phyloP scores from a whole-genome alignment of 2,797 vertebrate genomes.

The Lophotriccus pileatus region DNA sequence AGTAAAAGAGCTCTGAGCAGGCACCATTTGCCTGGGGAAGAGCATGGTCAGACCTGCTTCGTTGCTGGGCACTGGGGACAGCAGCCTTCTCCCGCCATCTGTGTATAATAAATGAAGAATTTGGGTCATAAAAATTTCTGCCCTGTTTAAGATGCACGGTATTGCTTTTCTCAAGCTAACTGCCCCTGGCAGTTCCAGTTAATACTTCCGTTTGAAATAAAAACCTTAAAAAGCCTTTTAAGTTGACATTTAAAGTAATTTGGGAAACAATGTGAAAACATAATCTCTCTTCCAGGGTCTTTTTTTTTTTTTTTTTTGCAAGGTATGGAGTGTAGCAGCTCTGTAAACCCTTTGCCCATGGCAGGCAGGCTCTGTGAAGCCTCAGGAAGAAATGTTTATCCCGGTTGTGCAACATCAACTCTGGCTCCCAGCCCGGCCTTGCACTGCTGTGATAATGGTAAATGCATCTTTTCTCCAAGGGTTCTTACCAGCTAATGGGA shows the following conservation, averaged over 20 bases:
- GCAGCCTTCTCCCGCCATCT: constrained; percentile 66
- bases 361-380: neutral
- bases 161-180: constrained; percentile 77
- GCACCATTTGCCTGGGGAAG: neutral
- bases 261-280: constrained; percentile 71
- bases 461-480: neutral
- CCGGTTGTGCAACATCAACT: neutral
- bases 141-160: constrained; percentile 71
- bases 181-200: constrained; percentile 74
- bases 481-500: neutral
- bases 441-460: neutral
- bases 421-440: neutral
- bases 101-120: constrained; percentile 78
- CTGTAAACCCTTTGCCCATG: neutral
- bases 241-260: constrained; percentile 75
- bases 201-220: constrained; percentile 77
- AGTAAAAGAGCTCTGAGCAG: neutral
- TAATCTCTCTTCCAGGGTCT: constrained; percentile 65
- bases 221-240: constrained; percentile 74
- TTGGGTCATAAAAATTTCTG: constrained; percentile 77
- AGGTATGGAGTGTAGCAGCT: constrained; percentile 37
- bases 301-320: neutral
- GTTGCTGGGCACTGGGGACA: constrained; percentile 59
- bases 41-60: neutral
- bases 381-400: neutral